Percentiles rank a stretch among this genome's conserved stretches.
Conservation (phyloP, 2,888 invertebrate species). For the Meghimatium bilineatum region DNA sequence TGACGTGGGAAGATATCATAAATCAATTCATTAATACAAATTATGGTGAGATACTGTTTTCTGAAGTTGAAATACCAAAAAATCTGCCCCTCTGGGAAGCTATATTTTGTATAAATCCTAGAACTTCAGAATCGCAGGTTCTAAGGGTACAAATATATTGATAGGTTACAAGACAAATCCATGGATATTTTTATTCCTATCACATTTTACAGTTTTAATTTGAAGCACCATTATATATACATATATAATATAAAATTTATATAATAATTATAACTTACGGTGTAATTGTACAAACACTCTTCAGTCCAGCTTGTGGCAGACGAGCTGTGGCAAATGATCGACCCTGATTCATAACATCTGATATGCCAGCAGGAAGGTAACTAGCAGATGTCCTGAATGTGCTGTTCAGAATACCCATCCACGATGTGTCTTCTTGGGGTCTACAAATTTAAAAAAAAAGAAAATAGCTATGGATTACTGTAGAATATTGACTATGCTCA, state of each 20-base stretch:
- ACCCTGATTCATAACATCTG: constrained; percentile 96
- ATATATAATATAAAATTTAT: neutral
- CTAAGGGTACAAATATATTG: no score
- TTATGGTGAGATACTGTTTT: no score
- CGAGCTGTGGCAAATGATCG: constrained; percentile 96
- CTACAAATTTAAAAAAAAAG: constrained; percentile 53
- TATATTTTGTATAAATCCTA: no score
- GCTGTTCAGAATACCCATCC: constrained; percentile 94
- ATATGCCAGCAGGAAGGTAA: constrained; percentile 90
- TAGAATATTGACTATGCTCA: no score
- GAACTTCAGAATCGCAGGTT: no score
- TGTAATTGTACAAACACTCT: constrained; percentile 92
- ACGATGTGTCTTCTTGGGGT: constrained; percentile 80
- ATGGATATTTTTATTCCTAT: no score
- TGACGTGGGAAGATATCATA: no score
- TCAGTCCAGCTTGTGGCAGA: constrained; percentile 89
- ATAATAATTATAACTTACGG: constrained; percentile 72
- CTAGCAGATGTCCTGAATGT: constrained; percentile 88
- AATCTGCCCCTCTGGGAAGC: no score
- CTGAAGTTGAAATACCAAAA: no score
- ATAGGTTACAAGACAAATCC: no score
- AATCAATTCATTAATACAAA: no score
- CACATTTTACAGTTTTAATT: no score
- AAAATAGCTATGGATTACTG: neutral
- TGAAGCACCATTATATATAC: neutral